phyloP scores from a whole-genome alignment of 2,797 vertebrate species.

The Sebastiscus albofasciatus region DNA sequence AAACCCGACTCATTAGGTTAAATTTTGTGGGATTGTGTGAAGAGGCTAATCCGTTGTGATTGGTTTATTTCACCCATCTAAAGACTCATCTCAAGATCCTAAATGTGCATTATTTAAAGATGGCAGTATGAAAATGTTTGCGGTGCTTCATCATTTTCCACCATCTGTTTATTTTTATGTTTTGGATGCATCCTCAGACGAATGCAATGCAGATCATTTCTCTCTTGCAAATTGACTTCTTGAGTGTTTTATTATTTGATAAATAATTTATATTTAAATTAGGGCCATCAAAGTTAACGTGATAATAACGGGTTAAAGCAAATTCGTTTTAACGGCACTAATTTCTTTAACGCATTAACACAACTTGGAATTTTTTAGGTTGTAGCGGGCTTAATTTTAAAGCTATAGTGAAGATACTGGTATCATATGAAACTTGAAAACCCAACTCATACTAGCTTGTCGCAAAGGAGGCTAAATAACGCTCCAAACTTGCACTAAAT shows the following conservation, averaged over 20 bases:
- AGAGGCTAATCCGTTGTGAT: background rate
- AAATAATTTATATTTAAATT: background rate
- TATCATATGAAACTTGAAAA: too few relatives aligned
- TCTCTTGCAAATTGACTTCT: background rate
- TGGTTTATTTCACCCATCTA: background rate
- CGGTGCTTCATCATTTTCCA: background rate
- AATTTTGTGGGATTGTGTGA: background rate
- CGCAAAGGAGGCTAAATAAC: too few relatives aligned
- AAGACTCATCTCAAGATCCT: background rate
- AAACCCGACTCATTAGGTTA: background rate
- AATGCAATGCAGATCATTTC: background rate
- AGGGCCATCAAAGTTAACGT: too few relatives aligned
- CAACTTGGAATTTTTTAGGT: too few relatives aligned
- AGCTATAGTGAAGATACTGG: too few relatives aligned
- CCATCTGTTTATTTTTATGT: background rate
- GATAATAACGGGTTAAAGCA: too few relatives aligned
- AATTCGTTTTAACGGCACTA: accelerated
- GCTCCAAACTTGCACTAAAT: too few relatives aligned
- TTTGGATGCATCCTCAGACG: background rate
- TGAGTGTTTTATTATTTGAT: background rate
- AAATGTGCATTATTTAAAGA: background rate
- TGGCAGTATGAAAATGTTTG: background rate
- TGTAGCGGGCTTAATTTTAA: too few relatives aligned
- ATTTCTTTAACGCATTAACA: too few relatives aligned
- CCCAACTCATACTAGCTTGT: too few relatives aligned